A percentile compares a stretch with the other conserved stretches of the same genome.
Evolutionary conservation across 2,797 vertebrate species (phyloP).

Genomic region (Cheirogaleus major): DNA sequence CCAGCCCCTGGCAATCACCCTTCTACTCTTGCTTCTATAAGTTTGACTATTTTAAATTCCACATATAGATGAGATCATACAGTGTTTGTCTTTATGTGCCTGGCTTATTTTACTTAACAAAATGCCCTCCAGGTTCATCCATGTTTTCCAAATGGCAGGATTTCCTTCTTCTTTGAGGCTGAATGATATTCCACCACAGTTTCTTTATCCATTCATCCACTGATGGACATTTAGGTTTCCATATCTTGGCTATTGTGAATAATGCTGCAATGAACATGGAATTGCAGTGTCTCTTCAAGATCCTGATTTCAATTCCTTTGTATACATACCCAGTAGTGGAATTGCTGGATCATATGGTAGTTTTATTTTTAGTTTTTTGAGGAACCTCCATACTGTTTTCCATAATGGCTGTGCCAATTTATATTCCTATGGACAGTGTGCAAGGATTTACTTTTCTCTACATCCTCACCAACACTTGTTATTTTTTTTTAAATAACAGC

Average conservation of each 20-base stretch:
- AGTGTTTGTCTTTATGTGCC: neutral
- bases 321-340: neutral
- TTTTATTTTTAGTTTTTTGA: neutral
- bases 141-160: neutral
- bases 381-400: neutral
- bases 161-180: neutral
- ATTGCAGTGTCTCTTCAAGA: neutral
- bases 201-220: neutral
- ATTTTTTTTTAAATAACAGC: neutral
- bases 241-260: neutral
- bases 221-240: neutral
- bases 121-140: neutral
- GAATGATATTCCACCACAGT: neutral
- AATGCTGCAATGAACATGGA: neutral
- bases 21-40: neutral
- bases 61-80: neutral
- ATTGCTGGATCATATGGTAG: neutral
- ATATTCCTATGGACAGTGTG: neutral
- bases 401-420: neutral
- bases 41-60: neutral
- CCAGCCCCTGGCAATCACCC: neutral
- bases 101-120: neutral
- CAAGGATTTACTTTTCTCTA: neutral
- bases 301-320: neutral
- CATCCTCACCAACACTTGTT: neutral